Percentiles rank a stretch among this genome's conserved stretches.
phyloP scores from a whole-genome alignment of 2,113 vertebrate genomes.

The Edolisoma coerulescens region DNA sequence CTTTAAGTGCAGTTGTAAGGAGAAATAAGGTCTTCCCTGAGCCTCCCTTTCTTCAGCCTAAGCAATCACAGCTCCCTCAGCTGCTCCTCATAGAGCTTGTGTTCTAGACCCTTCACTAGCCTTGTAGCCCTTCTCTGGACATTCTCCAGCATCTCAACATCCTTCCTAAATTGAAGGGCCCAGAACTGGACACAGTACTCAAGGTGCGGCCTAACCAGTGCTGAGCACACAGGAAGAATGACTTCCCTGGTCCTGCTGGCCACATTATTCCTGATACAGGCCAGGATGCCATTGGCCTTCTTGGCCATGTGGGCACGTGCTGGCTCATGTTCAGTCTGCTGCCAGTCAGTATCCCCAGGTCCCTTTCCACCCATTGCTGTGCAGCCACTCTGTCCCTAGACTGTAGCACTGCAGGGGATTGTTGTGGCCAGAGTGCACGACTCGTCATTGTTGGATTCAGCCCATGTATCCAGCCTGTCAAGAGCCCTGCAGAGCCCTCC shows the following conservation, averaged over 20 bases:
- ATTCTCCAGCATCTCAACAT: not conserved
- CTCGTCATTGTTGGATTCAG: rapidly evolving
- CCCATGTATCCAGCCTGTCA: no score
- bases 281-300: not conserved
- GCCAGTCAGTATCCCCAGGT: rapidly evolving
- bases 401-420: not conserved
- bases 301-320: not conserved
- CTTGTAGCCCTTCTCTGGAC: not conserved
- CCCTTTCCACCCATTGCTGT: not conserved
- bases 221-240: not conserved
- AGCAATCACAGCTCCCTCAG: not conserved
- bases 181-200: not conserved
- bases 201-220: rapidly evolving
- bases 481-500: not conserved
- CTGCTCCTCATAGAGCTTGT: not conserved
- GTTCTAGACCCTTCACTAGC: not conserved
- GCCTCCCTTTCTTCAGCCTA: not conserved
- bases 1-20: not conserved
- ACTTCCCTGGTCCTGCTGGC: not conserved
- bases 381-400: not conserved
- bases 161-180: not conserved
- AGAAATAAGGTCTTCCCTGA: not conserved
- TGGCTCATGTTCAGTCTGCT: not conserved
- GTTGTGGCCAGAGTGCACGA: not conserved
- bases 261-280: not conserved